Base-by-base conservation (phyloP, 1,140 invertebrate species). In the Lepidotrigona ventralis region DNA sequence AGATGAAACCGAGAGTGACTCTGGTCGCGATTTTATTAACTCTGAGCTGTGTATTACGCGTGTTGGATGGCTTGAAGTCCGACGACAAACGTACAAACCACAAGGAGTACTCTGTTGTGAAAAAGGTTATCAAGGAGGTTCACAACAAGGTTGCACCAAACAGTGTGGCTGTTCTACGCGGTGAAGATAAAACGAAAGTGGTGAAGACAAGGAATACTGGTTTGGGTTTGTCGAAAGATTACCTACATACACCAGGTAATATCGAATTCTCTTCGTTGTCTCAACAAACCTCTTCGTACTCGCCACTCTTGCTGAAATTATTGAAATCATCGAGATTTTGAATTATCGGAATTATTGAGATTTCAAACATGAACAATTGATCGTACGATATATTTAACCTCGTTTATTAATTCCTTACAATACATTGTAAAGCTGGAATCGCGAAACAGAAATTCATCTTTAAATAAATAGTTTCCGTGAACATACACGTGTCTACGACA, bases 1-100 rank as follows among this genome's bases (percentile, higher is more conserved):
- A 83, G 71, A 93, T 93, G 92, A 81, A 71, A 73, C 87, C 81
- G 76, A 90, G 85, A 90, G 91, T 91, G 87, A 91, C 89, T 91
- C 87, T 92, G 90, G 88, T 93, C 87, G 73, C 91, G 60, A 85
- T 90, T 72, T 56, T 91, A 63, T 76, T 93, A 64, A 83, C 81
- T 63, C 69, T 88, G 73, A 84, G 83, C 83, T 90, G 87, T 70
- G 39, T 88, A 54, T 74, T 80, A 6, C 85, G 86, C 70, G 79
- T 81, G 23, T 58, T 85, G n/a, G 81, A 90, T 60, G n/a, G 83
- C 5, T 75, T 77, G 23, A 70, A 1, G 17, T 46, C 77, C 14
- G 71, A 60, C 14, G 63, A 83, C 33, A 69, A 79, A 23, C 74
- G 75, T 15, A 6, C 68, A 39, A 29, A 51, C 56, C 66, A 84